Evolutionary conservation across 2,113 vertebrate genomes (phyloP).

Genomic region (Coryphaenoides rupestris): DNA sequence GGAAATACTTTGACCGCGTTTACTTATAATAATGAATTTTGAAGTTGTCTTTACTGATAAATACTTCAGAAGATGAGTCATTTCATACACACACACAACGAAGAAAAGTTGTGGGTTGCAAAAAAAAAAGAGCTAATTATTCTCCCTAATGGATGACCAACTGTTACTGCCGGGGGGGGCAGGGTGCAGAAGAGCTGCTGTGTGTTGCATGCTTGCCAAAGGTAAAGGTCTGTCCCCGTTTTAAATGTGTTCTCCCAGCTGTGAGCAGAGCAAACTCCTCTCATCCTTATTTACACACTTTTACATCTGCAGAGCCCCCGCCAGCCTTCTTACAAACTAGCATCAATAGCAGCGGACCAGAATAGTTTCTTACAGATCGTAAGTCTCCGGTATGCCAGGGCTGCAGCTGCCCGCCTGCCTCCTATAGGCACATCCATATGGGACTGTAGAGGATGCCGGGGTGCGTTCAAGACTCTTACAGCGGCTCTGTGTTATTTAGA

Average conservation of each 20-base stretch:
- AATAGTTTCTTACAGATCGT: no score
- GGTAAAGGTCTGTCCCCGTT: constrained; percentile 32
- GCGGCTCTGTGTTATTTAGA: no score
- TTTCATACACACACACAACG: no score
- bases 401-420: no score
- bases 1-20: neutral
- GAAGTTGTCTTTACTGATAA: no score
- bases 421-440: no score
- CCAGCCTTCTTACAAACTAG: constrained; percentile 22
- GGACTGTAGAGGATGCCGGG: no score
- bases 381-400: no score
- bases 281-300: constrained; percentile 16
- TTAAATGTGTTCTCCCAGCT: constrained; percentile 23
- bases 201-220: constrained; percentile 36
- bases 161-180: constrained; percentile 4
- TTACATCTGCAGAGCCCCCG: constrained; percentile 2
- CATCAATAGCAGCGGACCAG: no score
- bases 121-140: constrained; percentile 16
- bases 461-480: no score
- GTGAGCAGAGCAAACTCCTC: constrained; percentile 29
- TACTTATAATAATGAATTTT: neutral
- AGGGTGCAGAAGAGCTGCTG: constrained; percentile 17
- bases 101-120: constrained; percentile 6
- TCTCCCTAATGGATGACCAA: constrained; percentile 31
- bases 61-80: no score